These are phyloP conservation scores for Momotus momota DNA, from an alignment of 2,797 vertebrate species.

Conservation along the genomic window DNA sequence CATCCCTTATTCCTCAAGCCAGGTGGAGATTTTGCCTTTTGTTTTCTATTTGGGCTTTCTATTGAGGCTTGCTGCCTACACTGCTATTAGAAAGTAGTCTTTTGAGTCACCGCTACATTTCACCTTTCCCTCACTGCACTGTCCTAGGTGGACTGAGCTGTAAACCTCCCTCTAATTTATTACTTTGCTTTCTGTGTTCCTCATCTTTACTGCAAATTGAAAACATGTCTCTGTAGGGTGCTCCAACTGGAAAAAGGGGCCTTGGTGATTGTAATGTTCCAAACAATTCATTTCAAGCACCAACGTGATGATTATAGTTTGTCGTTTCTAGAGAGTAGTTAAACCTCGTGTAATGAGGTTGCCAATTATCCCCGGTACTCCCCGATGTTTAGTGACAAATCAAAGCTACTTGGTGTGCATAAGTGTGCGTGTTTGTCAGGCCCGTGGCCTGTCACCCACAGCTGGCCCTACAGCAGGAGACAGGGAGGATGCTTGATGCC, in stretches of 20 bases:
- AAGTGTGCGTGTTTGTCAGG: conserved; percentile 16
- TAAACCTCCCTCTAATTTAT: conserved; percentile 54
- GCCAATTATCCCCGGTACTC: conserved; percentile 62
- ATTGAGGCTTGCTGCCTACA: not conserved
- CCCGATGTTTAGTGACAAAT: conserved; percentile 69
- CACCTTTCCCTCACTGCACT: not conserved
- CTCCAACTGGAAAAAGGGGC: conserved; percentile 62
- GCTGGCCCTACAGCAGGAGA: not conserved
- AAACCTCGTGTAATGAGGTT: conserved; percentile 72
- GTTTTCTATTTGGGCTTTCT: not conserved
- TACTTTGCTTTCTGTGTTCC: conserved; percentile 58
- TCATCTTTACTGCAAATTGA: conserved; percentile 74
- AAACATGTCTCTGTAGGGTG: conserved; percentile 69
- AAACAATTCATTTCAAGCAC: conserved; percentile 75
- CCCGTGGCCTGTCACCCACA: not conserved
- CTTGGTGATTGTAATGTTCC: conserved; percentile 64
- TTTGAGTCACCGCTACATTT: not conserved
- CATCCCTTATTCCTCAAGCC: not conserved
- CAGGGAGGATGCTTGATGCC: not conserved
- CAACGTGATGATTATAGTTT: conserved; percentile 67
- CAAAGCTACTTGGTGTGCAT: conserved; percentile 56
- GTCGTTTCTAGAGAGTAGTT: conserved; percentile 71
- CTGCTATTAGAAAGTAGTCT: not conserved
- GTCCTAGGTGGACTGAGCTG: conserved; percentile 45
- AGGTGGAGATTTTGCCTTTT: not conserved